Evolutionary conservation across 2,113 vertebrate species (phyloP), one percentile per base, ranked within the genome.

Genomic region (Hystrix brachyura): DNA sequence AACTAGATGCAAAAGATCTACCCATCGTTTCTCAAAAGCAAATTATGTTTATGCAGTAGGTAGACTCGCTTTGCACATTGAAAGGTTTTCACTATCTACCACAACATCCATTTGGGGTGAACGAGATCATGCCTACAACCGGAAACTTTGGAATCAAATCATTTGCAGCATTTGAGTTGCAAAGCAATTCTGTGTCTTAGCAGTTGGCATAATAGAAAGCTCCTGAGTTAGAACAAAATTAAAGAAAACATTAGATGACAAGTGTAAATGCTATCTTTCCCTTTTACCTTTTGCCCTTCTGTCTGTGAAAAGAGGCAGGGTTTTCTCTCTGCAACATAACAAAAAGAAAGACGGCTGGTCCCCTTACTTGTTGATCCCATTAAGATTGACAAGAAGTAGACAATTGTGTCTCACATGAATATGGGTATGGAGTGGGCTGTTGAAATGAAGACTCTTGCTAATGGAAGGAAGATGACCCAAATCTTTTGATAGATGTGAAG

Each of bases 331-430:
- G 48, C 92, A 90, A 48, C 38, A 92, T 38, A 74, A 64, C 27
- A 65, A 87, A 81, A 82, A 94, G 97, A 97, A 97, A 93, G 91
- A 84, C 85, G 95, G 87, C 80, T 80, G 74, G 83, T 92, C 96
- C 93, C 90, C 94, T 48, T 83, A 95, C 69, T 65, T 64, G 90
- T 94, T 98, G 97, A 98, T 93, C 76, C 90, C 43, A n/a, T 97
- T 97, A 93, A 98, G 97, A 98, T 82, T 97, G 97, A 98, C 97
- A 98, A 94, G 96, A 96, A 65, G 80, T 32, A 59, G 95, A 95
- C 97, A 78, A 98, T 98, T 97, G 95, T 96, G 89, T 95, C 94
- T 98, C 97, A 97, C 98, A 98, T 85, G 98, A 98, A 98, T 98
- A 96, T 98, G 94, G 96, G 74, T 48, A 95, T 62, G 96, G 89